Evolutionary conservation across 2,113 vertebrate genomes (phyloP), one percentile per base, ranked within the genome.

Genomic region (Pterocles orientalis): DNA sequence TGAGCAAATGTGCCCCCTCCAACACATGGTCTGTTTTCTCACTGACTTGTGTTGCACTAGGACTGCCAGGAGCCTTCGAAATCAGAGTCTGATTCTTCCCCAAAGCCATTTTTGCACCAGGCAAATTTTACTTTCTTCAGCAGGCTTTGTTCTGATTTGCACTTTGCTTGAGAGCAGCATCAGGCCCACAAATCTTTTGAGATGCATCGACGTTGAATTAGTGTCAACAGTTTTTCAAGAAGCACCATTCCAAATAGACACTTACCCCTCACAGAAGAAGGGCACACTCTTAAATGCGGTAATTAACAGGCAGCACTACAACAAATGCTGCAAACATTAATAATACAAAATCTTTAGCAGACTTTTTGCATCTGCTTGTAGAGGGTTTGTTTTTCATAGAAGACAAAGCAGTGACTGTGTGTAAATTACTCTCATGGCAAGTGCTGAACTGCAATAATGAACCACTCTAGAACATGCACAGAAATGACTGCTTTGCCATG

Each of bases 401-500:
- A 96, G 95, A 97, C 94, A 97, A 97, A 97, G 95, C 91, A 97
- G 71, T 50, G 62, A 91, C 86, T 96, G 91, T 23, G 78, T 92
- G 80, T 85, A 95, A 96, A 97, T 97, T 96, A 96, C 65, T 87
- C 77, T 81, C 39, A 76, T 72, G 95, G 91, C 95, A 83, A 96
- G 76, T 54, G 51, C 91, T 79, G 93, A 94, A 96, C 97, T 57
- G 79, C 88, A 98, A 90, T 96, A 96, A 97, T 54, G 94, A 89
- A 95, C 90, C 88, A 90, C 94, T 96, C 92, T 92, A 81, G 96
- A 98, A 97, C 96, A 92, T 60, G 79, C 94, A 94, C 78, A 97
- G 98, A 97, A 98, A 97, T 93, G 50, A 96, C 89, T 97, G 92
- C 95, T 96, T 97, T 97, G 95, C 96, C 90, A 66, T 81, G 71